These are phyloP conservation scores for Apodemia hepburni DNA, from an alignment of 2,888 invertebrate genomes.

Conservation along the genomic window DNA sequence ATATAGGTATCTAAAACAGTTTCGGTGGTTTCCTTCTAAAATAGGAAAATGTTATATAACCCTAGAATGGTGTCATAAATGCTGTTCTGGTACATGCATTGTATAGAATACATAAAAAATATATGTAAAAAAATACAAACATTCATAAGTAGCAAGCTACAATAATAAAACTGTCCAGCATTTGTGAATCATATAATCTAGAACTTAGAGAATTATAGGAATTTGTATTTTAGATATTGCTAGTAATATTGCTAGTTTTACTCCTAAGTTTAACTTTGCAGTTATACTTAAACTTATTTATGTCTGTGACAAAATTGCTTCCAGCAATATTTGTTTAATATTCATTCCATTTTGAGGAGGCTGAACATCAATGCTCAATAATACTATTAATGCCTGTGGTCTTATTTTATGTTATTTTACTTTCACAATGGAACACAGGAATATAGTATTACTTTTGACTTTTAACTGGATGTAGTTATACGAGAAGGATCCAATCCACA, in stretches of 20 bases:
- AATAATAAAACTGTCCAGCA: conserved; percentile 11
- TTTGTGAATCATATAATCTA: conserved; percentile 1
- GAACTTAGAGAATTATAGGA: conserved; percentile 7
- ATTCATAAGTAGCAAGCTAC: conserved; percentile 11
- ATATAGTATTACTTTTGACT: no score
- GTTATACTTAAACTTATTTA: not conserved
- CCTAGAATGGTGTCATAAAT: conserved; percentile 25
- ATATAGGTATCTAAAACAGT: not conserved
- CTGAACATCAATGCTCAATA: no score
- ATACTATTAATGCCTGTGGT: no score
- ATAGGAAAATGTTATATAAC: not conserved
- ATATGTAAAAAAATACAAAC: conserved; percentile 18
- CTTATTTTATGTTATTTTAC: no score
- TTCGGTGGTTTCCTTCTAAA: not conserved
- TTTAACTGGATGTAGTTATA: no score
- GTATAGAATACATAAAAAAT: conserved; percentile 16
- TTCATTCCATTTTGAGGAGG: no score
- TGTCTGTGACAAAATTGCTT: not conserved
- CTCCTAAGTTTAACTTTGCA: not conserved
- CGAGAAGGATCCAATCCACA: no score
- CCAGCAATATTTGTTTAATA: not conserved
- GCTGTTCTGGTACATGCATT: conserved; percentile 30
- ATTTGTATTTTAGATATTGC: conserved; percentile 13
- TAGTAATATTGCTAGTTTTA: not conserved
- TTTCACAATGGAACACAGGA: no score